Evolutionary conservation across 2,888 invertebrate species (phyloP).

Genomic region (Eremobia ochroleuca): DNA sequence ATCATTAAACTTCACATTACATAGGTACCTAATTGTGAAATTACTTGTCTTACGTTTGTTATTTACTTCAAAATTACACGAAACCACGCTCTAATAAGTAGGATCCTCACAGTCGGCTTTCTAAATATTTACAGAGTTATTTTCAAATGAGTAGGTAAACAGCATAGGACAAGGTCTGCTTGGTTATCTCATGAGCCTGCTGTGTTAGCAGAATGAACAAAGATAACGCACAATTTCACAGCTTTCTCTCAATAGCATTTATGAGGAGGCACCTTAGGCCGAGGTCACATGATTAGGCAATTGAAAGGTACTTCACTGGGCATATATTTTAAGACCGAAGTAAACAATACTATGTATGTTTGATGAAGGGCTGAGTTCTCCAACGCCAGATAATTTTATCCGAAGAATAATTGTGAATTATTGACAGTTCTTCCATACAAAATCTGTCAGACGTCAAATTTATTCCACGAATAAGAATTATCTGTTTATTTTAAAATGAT

Average conservation of each 20-base stretch:
- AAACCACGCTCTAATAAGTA: constrained; percentile 56
- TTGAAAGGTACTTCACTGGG: not conserved
- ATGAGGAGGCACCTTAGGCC: constrained; percentile 14
- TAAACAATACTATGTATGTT: not conserved
- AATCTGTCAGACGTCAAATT: no score
- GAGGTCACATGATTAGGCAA: constrained; percentile 35
- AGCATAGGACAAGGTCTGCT: constrained; percentile 34
- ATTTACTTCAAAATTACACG: constrained; percentile 19
- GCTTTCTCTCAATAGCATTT: constrained; percentile 52
- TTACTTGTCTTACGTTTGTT: constrained; percentile 11
- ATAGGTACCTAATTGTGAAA: constrained; percentile 21
- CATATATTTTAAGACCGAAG: not conserved
- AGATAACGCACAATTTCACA: constrained; percentile 57
- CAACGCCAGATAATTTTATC: no score
- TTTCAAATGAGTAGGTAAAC: constrained; percentile 24
- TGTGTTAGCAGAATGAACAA: constrained; percentile 44
- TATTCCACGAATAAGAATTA: no score
- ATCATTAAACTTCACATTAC: constrained; percentile 19
- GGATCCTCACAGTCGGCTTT: constrained; percentile 43
- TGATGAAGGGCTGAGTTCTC: not conserved
- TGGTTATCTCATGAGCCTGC: constrained; percentile 31
- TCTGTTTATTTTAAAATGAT: no score
- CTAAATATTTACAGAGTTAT: constrained; percentile 52
- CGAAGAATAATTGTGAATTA: no score
- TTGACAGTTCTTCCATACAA: no score